phyloP scores from a whole-genome alignment of 2,113 vertebrate species.

The Eulemur rufifrons region DNA sequence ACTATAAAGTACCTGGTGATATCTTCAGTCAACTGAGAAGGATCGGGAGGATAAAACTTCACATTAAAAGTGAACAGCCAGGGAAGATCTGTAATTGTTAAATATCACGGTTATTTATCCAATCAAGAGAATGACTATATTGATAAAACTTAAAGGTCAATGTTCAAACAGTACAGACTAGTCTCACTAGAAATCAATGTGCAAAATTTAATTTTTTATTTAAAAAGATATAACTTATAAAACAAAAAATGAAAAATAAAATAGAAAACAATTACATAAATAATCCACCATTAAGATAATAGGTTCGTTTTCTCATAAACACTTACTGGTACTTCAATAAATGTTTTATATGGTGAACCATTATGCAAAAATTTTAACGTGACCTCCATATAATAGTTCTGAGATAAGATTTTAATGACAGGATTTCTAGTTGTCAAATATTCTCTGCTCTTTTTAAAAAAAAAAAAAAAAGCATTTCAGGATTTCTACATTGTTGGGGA shows the following conservation, averaged over 20 bases:
- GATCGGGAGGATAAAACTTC: conserved; percentile 99
- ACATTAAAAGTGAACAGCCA: conserved; percentile 98
- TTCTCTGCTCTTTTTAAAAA: neutral
- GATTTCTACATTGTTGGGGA: neutral
- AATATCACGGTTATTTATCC: conserved; percentile 36
- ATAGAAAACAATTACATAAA: neutral
- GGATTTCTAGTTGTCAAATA: neutral
- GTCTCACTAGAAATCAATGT: neutral
- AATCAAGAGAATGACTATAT: neutral
- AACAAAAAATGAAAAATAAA: conserved; percentile 28
- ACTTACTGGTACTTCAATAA: neutral
- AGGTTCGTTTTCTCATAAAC: conserved; percentile 2
- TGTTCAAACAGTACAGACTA: neutral
- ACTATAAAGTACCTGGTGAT: conserved; percentile 92
- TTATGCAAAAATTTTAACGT: neutral
- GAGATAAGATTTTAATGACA: neutral
- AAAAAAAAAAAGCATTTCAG: neutral
- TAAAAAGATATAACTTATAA: neutral
- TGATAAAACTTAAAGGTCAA: neutral
- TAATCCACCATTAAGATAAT: neutral
- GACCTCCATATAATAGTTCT: neutral
- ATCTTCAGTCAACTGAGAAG: conserved; percentile 95
- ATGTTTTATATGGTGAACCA: neutral
- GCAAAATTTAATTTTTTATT: neutral
- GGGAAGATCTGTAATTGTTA: conserved; percentile 89